These are phyloP conservation scores for Hydra vulgaris DNA, from an alignment of 30 jellyfish, hydroid and myxozoan genomes.

Conservation along the genomic window DNA sequence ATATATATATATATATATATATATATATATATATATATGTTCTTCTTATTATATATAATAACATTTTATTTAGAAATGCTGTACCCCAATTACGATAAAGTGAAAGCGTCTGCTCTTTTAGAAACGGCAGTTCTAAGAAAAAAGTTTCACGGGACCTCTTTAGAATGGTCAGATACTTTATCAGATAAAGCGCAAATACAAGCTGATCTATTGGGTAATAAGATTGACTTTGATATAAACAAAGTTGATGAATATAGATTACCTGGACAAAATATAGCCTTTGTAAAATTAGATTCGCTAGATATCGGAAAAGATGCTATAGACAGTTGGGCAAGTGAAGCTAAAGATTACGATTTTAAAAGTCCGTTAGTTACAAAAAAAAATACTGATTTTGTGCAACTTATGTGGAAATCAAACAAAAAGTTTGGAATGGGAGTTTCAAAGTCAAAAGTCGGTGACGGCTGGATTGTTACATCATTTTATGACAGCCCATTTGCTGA, in stretches of 20 bases:
- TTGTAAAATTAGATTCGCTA: constrained; percentile 42
- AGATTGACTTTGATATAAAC: constrained; percentile 28
- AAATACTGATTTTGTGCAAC: constrained; percentile 73
- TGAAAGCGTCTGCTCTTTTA: constrained; percentile 80
- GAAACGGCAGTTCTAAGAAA: constrained; percentile 65
- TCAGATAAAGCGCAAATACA: constrained; percentile 80
- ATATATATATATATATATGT: too few relatives aligned
- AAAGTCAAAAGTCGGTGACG: constrained; percentile 42
- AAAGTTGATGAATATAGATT: constrained; percentile 19
- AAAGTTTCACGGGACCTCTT: constrained; percentile 50
- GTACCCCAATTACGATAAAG: constrained; percentile 89
- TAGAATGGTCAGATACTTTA: constrained; percentile 81
- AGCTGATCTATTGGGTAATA: constrained; percentile 63
- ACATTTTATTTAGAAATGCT: constrained; percentile 40
- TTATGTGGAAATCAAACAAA: constrained; percentile 75
- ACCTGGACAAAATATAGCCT: constrained; percentile 65
- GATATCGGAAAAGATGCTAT: constrained; percentile 92
- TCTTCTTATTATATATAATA: too few relatives aligned
- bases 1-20: too few relatives aligned
- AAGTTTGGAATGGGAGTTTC: constrained; percentile 93
- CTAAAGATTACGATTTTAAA: constrained; percentile 53
- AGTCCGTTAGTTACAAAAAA: constrained; percentile 78
- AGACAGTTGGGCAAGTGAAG: constrained; percentile 82
- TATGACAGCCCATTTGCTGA: constrained; percentile 74
- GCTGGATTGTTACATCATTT: constrained; percentile 81